These are phyloP conservation scores for Benitochromis conjunctus DNA, from an alignment of 2,113 vertebrate species.

Conservation along the genomic window DNA sequence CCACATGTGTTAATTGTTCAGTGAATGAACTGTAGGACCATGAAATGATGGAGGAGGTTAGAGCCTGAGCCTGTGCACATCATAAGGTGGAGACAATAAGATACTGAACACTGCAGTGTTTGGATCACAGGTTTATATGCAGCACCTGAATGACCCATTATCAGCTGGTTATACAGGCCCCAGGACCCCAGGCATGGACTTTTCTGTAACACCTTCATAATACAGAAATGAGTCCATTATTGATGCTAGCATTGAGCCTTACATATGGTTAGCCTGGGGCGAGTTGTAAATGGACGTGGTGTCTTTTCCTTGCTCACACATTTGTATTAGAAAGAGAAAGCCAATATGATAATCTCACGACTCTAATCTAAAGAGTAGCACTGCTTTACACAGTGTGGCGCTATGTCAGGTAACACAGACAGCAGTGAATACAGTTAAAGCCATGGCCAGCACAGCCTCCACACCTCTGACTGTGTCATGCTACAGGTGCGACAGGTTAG, in stretches of 20 bases:
- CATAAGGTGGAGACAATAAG: neutral
- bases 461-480: neutral
- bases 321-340: neutral
- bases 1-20: no score
- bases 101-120: neutral
- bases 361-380: no score
- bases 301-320: neutral
- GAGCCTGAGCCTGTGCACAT: neutral
- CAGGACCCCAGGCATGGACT: rapidly evolving
- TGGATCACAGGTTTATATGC: neutral
- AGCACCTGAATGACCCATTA: neutral
- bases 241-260: neutral
- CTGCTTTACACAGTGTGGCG: neutral
- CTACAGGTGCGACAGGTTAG: neutral
- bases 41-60: neutral
- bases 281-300: neutral
- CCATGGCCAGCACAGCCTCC: neutral
- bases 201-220: neutral
- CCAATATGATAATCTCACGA: neutral
- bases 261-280: neutral
- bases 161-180: neutral
- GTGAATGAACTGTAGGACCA: neutral
- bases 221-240: neutral
- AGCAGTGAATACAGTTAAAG: neutral
- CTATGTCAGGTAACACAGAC: neutral